Evolutionary conservation across 2,113 vertebrate species (phyloP), one percentile per base, ranked within the genome.

Genomic region (Scomber colias): DNA sequence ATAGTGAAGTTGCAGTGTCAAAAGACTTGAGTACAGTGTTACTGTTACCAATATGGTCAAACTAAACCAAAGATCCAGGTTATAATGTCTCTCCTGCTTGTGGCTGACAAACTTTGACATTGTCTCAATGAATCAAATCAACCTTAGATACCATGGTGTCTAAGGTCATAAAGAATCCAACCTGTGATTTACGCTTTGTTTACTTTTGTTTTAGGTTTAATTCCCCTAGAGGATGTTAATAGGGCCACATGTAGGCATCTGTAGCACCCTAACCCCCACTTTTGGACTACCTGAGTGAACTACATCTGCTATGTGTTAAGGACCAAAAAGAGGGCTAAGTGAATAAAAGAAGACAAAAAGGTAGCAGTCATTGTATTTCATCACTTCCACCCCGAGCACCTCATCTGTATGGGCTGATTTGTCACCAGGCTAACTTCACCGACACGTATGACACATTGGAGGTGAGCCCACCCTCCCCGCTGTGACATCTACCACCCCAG

Each of bases 391-490:
- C 24, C 19, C 46, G 9, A 63, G 61, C 49, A 17, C 31, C 84
- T 86, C 79, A 61, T 83, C 77, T 83, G 50, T 62, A 17, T 63
- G 57, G 8, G 82, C 65, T 83, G 75, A 68, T 83, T 24, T 66
- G 63, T 82, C 78, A 70, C 70, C 54, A 45, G 21, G 66, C 55
- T 19, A 80, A 83, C 73, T 67, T 62, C 62, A 59, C 31, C 17
- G 16, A 61, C 61, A 62, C 1, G 5, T 51, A n/a, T 35, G 71
- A 74, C 67, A 68, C 49, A 35, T 12, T 44, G 79, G 78, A 81
- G 75, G 83, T 35, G 63, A 68, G 67, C 55, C 69, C 81, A 54
- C 70, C 65, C 77, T 48, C 55, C 75, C 68, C 13, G 12, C 69
- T 65, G 54, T 73, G 68, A 76, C 86, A 83, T 73, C 77, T 59